A percentile compares a stretch with the other conserved stretches of the same genome.
Conservation (phyloP, 2,113 vertebrate species). For the Dromaius novaehollandiae region DNA sequence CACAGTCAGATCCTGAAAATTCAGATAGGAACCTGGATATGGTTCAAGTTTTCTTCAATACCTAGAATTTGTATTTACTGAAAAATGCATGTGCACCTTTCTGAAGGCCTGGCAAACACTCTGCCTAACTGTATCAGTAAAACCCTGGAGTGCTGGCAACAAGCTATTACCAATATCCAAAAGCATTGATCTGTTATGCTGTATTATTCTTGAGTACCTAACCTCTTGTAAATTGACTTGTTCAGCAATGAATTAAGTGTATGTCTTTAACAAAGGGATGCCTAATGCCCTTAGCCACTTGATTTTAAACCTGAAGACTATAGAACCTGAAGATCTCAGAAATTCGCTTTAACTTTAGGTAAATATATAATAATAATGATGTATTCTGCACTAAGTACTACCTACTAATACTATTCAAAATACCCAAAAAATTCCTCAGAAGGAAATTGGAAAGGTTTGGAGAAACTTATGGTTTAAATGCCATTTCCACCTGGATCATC, state of each 20-base stretch:
- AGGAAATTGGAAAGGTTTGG: neutral
- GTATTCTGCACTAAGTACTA: neutral
- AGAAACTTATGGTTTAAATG: neutral
- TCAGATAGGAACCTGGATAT: neutral
- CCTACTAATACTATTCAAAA: neutral
- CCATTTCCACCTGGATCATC: neutral
- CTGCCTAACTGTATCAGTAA: neutral
- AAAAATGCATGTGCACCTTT: neutral
- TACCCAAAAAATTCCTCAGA: neutral
- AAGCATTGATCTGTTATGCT: neutral
- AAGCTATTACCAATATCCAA: neutral
- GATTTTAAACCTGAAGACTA: neutral
- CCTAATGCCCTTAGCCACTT: neutral
- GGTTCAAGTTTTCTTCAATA: neutral
- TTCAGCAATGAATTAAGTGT: neutral
- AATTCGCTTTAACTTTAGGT: neutral
- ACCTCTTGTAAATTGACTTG: neutral
- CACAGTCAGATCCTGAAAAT: neutral
- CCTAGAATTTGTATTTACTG: neutral
- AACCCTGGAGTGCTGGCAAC: neutral
- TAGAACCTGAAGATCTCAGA: neutral
- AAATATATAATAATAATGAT: neutral
- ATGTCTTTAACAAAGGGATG: neutral
- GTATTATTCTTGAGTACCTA: neutral
- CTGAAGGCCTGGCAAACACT: neutral